Evolutionary conservation across 2,888 invertebrate species (phyloP), one percentile per base, ranked within the genome.

Genomic region (Peribatodes rhomboidaria): DNA sequence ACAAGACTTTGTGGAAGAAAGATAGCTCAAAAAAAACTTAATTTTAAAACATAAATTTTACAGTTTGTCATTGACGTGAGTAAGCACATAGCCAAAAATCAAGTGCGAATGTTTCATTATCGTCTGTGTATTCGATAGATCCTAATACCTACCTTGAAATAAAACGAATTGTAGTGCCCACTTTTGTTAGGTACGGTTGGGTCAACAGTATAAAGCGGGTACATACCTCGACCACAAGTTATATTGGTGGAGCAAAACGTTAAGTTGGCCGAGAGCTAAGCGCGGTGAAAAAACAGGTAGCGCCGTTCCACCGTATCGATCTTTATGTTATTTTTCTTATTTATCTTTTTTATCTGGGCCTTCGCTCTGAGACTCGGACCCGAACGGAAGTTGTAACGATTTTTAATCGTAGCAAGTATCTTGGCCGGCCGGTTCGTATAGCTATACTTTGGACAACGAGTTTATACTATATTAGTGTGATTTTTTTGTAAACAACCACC

Each of bases 371-470:
- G 87, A 77, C 88, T 87, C 84, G 81, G 85, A 83, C 82, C 82
- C 87, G 86, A 92, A 90, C 93, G 92, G 93, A 93, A 92, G 93
- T 92, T 92, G 92, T 90, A 90, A 91, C 91, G 89, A 92, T 91
- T 92, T 92, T 93, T 92, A 92, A 92, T 92, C 92, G 90, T 85
- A 83, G 83, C 89, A 86, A 89, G 89, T 90, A 92, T 92, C 90
- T 90, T 82, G 84, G 81, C 82, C 82, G 84, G 81, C 82, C 86
- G 82, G 88, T 88, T 83, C 82, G 82, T 83, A 82, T 78, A 80
- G 82, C 79, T 81, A 55, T 44, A 83, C 85, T 84, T 84, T 79
- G 85, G 86, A 87, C 87, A 85, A 83, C 85, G 80, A 87, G 87
- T 88, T 86, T 87, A 82, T 86, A 84, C 81, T 85, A 81, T 84